A percentile compares a stretch with the other conserved stretches of the same genome.
Evolutionary conservation across 2,113 vertebrate species (phyloP).

Genomic region (Oncorhynchus nerka): DNA sequence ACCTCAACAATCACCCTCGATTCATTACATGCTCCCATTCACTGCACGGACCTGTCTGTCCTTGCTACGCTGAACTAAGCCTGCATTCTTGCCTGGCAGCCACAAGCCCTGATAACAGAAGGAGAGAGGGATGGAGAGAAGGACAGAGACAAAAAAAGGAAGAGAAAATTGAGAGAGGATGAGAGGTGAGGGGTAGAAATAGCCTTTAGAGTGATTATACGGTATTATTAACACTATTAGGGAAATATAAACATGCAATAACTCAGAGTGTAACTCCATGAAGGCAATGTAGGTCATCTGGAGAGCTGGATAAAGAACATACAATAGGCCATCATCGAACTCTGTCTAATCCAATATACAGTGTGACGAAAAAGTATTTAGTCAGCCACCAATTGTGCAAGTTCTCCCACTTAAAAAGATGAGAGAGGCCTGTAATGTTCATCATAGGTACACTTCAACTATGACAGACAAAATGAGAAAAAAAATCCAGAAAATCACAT

Average conservation of each 20-base stretch:
- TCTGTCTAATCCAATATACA: not conserved
- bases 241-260: not conserved
- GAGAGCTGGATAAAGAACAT: no score
- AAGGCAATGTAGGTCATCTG: no score
- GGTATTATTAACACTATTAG: not conserved
- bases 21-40: slow-evolving; percentile 36
- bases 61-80: slow-evolving; percentile 62
- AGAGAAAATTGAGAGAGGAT: not conserved
- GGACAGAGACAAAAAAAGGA: not conserved
- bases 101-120: slow-evolving; percentile 52
- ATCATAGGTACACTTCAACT: no score
- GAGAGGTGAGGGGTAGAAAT: slow-evolving; percentile 14
- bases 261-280: not conserved
- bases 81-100: slow-evolving; percentile 69
- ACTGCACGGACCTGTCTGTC: slow-evolving; percentile 67
- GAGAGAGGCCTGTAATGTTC: no score
- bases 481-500: no score
- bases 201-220: not conserved
- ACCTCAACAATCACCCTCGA: slow-evolving; percentile 15
- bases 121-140: slow-evolving; percentile 19
- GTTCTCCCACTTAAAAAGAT: no score
- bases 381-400: no score
- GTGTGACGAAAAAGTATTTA: no score
- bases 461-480: no score
- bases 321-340: no score